phyloP scores from a whole-genome alignment of 2,113 vertebrate species.

The Catharus minimus region DNA sequence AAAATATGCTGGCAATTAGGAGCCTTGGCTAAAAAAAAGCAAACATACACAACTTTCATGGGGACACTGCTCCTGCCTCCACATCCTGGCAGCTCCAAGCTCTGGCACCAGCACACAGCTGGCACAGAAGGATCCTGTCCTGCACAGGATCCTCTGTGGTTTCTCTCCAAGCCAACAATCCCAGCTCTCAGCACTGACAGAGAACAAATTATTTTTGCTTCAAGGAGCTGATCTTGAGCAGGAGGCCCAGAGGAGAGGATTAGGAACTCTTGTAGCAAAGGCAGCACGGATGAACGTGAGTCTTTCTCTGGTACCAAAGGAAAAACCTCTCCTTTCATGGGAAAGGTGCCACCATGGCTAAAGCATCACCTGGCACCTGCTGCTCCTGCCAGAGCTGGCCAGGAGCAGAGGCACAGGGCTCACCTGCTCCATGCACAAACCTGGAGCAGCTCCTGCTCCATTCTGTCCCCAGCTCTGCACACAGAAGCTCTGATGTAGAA shows the following conservation, averaged over 20 bases:
- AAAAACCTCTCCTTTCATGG: background rate
- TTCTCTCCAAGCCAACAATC: background rate
- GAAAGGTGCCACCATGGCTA: background rate
- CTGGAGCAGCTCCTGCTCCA: background rate
- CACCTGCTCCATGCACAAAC: background rate
- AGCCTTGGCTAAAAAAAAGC: background rate
- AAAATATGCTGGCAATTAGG: conserved; percentile 65
- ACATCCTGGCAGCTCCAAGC: background rate
- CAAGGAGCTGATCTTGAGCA: background rate
- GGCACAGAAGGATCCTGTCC: background rate
- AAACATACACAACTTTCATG: background rate
- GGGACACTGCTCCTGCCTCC: background rate
- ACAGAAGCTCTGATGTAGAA: background rate
- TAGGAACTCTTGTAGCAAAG: background rate
- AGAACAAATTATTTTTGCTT: background rate
- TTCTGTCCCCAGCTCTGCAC: background rate
- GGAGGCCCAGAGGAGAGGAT: background rate
- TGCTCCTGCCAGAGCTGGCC: background rate
- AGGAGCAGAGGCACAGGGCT: fast-evolving
- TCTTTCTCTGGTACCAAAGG: background rate
- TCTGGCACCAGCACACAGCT: background rate
- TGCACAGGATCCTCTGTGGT: background rate
- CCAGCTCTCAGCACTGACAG: background rate
- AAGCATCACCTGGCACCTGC: background rate
- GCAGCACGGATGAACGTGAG: fast-evolving